Evolutionary conservation across 2,888 invertebrate species (phyloP), one percentile per base, ranked within the genome.

Genomic region (Aleiodes leptofemur): DNA sequence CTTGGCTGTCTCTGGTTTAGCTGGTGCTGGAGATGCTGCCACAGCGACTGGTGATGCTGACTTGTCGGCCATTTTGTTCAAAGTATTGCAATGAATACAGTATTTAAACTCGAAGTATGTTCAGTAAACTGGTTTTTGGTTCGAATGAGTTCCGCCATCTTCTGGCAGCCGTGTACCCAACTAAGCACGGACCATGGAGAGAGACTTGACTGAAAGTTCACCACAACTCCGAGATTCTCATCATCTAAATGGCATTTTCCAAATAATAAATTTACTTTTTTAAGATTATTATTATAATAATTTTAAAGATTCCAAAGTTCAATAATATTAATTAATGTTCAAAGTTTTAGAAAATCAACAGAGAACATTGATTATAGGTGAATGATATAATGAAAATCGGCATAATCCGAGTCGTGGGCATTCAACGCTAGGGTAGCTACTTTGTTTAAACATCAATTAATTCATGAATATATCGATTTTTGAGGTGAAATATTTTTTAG

Each of bases 101-200:
- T 3, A 53, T 14, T 16, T 7, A n/a, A 14, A 53, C 8, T 64
- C 11, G 23, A 7, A 48, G n/a, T 43, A n/a, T 14, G 3, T 29
- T 68, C 14, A 13, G 51, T 51, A 11, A 68, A 68, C 31, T 64
- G 16, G 23, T 48, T 51, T 91, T 11, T 43, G 83, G 83, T 80
- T 91, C 91, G 86, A 90, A 90, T 1, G 89, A 90, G 9, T 43
- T 43, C 91, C 92, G 14, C 90, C 89, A 0, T 91, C 91, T 2
- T 91, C 91, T 83, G 3, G 14, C 34, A 7, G 14, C 14, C 7
- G 34, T 23, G n/a, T 64, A 14, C 53, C 31, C 7, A 48, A 56
- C n/a, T 38, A 23, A 74, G 78, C 74, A 68, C 79, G 78, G 76
- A 79, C 79, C 76, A 53, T 61, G 79, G 59, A 78, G 79, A 79